Percentiles rank a stretch among this genome's conserved stretches.
phyloP scores from a whole-genome alignment of 2,888 invertebrate species.

The Choristoneura rosaceana region DNA sequence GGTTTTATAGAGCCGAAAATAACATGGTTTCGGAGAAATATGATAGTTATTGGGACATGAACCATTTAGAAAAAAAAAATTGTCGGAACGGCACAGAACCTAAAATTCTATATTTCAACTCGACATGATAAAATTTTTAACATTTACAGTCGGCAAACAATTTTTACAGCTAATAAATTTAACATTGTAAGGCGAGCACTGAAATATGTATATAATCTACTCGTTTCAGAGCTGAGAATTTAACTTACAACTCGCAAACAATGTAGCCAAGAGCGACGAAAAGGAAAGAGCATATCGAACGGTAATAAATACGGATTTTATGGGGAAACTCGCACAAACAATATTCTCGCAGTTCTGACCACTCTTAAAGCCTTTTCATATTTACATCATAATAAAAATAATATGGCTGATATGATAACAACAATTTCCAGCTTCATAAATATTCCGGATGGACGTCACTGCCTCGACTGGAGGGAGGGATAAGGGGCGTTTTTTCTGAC shows the following conservation, averaged over 20 bases:
- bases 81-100: too few species aligned
- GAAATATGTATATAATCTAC: not conserved
- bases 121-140: too few species aligned
- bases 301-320: slow-evolving; percentile 36
- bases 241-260: slow-evolving; percentile 11
- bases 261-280: slow-evolving; percentile 18
- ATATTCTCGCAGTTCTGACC: slow-evolving; percentile 38
- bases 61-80: too few species aligned
- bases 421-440: slow-evolving; percentile 42
- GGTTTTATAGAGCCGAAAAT: too few species aligned
- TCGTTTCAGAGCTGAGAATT: not conserved
- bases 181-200: not conserved
- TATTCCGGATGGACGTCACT: slow-evolving; percentile 41
- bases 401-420: slow-evolving; percentile 40
- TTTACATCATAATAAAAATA: slow-evolving; percentile 42
- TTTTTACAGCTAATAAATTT: not conserved
- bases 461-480: slow-evolving; percentile 38
- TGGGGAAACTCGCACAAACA: slow-evolving; percentile 33
- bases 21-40: too few species aligned
- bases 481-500: slow-evolving; percentile 39
- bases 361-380: slow-evolving; percentile 41
- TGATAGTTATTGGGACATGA: too few species aligned
- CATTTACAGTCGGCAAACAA: not conserved
- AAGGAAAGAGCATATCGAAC: slow-evolving; percentile 27
- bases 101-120: too few species aligned